A percentile compares a stretch with the other conserved stretches of the same genome.
Conservation (phyloP, 2,888 invertebrate species). For the Galeopsomyia nigrocyanea region DNA sequence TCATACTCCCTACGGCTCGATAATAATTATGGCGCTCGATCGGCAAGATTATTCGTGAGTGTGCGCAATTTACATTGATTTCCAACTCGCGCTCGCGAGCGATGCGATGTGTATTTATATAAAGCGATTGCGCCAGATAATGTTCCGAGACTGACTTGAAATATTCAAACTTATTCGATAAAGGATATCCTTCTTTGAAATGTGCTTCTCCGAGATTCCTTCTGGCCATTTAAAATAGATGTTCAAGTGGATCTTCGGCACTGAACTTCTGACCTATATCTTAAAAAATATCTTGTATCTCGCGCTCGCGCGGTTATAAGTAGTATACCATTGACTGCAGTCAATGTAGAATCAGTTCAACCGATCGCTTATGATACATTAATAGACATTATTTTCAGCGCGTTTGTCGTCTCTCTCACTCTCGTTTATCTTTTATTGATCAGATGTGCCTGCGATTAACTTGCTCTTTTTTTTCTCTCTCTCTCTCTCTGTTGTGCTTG, state of each 20-base stretch:
- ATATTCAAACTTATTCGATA: slow-evolving; percentile 2
- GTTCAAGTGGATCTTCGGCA: slow-evolving; percentile 16
- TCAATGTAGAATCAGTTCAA: slow-evolving; percentile 25
- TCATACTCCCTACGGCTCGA: slow-evolving; percentile 23
- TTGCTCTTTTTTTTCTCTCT: too few species aligned
- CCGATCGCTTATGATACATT: slow-evolving; percentile 20
- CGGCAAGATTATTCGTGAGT: slow-evolving; percentile 36
- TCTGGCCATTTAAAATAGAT: slow-evolving; percentile 31
- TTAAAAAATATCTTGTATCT: slow-evolving; percentile 19
- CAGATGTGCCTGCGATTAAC: too few species aligned
- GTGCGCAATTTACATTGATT: background rate
- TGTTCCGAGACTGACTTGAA: background rate
- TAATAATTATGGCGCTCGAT: slow-evolving; percentile 48
- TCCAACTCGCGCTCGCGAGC: background rate
- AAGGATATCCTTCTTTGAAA: background rate
- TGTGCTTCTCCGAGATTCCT: slow-evolving; percentile 7
- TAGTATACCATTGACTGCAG: slow-evolving; percentile 30
- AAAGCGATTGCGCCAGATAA: background rate
- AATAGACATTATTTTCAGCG: slow-evolving; percentile 33
- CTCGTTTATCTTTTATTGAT: too few species aligned
- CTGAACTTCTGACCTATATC: slow-evolving; percentile 48
- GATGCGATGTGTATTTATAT: background rate
- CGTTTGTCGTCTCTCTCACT: background rate
- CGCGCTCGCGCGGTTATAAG: slow-evolving; percentile 2
- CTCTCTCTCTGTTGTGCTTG: too few species aligned